These are phyloP conservation scores for Hystrix cristata DNA, from an alignment of 2,113 vertebrate genomes.

Conservation along the genomic window DNA sequence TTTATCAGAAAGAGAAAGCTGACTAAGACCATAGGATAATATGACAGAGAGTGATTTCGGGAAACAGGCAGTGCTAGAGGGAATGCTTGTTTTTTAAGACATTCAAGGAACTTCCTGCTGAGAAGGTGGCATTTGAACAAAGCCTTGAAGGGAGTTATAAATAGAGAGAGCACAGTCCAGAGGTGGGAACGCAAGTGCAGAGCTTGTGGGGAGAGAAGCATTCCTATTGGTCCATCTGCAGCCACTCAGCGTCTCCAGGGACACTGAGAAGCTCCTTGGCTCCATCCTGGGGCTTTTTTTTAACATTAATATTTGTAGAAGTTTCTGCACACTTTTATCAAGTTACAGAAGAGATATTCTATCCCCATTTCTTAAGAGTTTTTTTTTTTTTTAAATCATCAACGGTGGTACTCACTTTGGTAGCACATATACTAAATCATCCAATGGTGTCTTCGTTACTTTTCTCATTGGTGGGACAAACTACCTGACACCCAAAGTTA, in stretches of 20 bases:
- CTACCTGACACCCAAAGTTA: too few species aligned
- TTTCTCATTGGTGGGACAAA: too few species aligned
- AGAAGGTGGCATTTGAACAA: neutral
- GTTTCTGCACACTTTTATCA: neutral
- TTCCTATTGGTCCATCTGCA: neutral
- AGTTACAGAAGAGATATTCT: neutral
- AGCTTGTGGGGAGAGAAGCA: neutral
- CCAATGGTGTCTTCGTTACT: too few species aligned
- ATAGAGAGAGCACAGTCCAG: neutral
- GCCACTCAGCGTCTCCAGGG: neutral
- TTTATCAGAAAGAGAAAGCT: neutral
- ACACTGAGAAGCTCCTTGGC: neutral
- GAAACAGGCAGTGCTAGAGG: neutral
- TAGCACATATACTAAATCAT: too few species aligned
- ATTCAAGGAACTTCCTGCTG: neutral
- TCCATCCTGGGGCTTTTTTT: neutral
- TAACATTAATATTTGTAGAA: neutral
- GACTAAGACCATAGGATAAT: neutral
- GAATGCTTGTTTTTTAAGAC: neutral
- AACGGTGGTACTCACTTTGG: neutral
- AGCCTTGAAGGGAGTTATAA: neutral
- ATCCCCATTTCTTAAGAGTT: neutral
- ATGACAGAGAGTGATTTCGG: neutral
- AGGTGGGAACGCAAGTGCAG: neutral
- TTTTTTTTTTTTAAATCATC: neutral